Conservation (phyloP, 2,797 vertebrate species). For the Sylvilagus floridanus region DNA sequence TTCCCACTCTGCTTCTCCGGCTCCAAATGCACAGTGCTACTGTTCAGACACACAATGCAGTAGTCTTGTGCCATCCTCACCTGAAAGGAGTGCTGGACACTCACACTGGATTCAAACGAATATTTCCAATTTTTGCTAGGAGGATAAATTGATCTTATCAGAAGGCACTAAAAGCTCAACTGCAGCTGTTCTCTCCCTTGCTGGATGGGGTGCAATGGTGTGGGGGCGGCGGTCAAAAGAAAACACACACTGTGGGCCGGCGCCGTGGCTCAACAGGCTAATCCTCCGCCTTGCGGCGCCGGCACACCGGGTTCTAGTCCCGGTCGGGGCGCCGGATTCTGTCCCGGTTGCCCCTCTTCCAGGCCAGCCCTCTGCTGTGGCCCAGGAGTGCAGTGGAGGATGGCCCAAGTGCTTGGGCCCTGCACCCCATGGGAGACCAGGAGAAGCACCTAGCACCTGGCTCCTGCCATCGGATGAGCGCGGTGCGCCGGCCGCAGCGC, state of each 20-base stretch:
- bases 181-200: constrained; percentile 63
- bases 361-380: too few species aligned
- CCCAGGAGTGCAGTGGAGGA: too few species aligned
- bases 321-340: too few species aligned
- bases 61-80: constrained; percentile 40
- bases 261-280: too few species aligned
- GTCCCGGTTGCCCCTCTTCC: too few species aligned
- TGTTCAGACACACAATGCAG: not conserved
- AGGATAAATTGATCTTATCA: constrained; percentile 80
- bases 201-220: not conserved
- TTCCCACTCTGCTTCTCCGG: constrained; percentile 12
- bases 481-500: too few species aligned
- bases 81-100: constrained; percentile 62
- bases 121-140: constrained; percentile 63
- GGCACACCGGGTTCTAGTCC: too few species aligned
- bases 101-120: constrained; percentile 45
- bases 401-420: too few species aligned
- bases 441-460: too few species aligned
- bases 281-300: too few species aligned
- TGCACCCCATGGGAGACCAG: too few species aligned
- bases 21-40: not conserved
- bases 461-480: too few species aligned
- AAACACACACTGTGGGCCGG: not conserved
- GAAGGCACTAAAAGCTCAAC: constrained; percentile 78
- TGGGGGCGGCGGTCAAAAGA: not conserved